phyloP scores from a whole-genome alignment of 2,888 invertebrate genomes.

The Lepetodrilus schrolli region DNA sequence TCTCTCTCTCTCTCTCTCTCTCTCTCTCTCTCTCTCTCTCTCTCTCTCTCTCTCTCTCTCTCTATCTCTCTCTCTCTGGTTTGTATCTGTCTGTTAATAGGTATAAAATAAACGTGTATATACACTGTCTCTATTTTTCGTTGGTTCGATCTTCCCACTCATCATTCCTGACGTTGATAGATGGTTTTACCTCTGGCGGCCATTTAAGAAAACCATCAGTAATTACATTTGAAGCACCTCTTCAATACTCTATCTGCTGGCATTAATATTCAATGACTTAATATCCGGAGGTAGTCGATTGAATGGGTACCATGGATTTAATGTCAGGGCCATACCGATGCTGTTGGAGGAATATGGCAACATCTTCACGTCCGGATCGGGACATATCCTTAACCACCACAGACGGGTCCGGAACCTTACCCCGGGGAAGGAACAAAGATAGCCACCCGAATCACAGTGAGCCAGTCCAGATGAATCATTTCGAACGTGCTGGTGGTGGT shows the following conservation, averaged over 20 bases:
- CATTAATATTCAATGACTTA: slow-evolving; percentile 25
- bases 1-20: too few species aligned
- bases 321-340: background rate
- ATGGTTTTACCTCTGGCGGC: background rate
- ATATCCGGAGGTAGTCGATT: slow-evolving; percentile 1
- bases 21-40: too few species aligned
- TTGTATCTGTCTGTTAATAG: too few species aligned
- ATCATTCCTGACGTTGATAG: background rate
- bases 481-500: background rate
- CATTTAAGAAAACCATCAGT: slow-evolving; percentile 22
- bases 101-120: too few species aligned
- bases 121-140: too few species aligned
- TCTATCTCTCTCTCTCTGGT: too few species aligned
- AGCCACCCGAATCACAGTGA: background rate
- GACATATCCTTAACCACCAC: background rate
- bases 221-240: background rate
- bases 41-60: too few species aligned
- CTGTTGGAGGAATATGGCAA: background rate
- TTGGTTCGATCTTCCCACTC: too few species aligned
- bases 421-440: background rate
- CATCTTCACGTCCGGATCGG: slow-evolving; percentile 1
- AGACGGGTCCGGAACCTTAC: too few species aligned
- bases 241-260: background rate
- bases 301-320: background rate
- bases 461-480: background rate